Base-by-base conservation (phyloP, 2,113 vertebrate species). In the Percina caprodes region DNA sequence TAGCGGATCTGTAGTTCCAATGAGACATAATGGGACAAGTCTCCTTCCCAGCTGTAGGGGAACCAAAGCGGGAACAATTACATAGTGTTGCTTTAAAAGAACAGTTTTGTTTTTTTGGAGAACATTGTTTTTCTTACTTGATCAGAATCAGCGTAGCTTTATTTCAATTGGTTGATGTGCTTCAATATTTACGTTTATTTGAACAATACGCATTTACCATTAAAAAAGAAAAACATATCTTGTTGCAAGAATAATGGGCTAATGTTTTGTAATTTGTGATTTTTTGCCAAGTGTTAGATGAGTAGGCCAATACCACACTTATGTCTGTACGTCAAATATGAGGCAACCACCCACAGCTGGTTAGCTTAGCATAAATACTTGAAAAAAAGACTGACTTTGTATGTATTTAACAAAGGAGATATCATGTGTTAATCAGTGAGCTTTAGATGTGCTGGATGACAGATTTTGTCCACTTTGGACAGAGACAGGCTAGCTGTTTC, bases 61-160 rank as follows among this genome's bases (percentile, higher is more conserved):
- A 4, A 30, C 30, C 30, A 4, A 30, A 4, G 30, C 4, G 30
- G 30, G 30, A 30, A 30, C 30, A 30, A 3, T 30, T 30, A 30
- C 30, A 30, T 30, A 30, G 30, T 30, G 30, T 4, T 30, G 30
- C 30, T 30, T 30, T 30, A 30, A 66, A 51, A 16, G 16, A 76
- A 18, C 12, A 61, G 23, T 59, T 62, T 33, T 24, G 49, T 3
- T 56, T 81, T 81, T 60, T 55, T 48, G 35, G 52, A 58, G 48
- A 74, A 58, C 55, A 56, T 67, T 66, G 46, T 73, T 83, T 51
- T 65, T 74, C 49, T 26, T 74, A 49, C n/a, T 83, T 72, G 21
- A 72, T 65, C 67, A 85, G 21, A 80, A 46, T 75, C 65, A 67
- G 70, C 69, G 16, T 49, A 74, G 65, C 66, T 63, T 39, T 23